phyloP scores from a whole-genome alignment of 2,113 vertebrate species.

The Pelvicachromis taeniatus region DNA sequence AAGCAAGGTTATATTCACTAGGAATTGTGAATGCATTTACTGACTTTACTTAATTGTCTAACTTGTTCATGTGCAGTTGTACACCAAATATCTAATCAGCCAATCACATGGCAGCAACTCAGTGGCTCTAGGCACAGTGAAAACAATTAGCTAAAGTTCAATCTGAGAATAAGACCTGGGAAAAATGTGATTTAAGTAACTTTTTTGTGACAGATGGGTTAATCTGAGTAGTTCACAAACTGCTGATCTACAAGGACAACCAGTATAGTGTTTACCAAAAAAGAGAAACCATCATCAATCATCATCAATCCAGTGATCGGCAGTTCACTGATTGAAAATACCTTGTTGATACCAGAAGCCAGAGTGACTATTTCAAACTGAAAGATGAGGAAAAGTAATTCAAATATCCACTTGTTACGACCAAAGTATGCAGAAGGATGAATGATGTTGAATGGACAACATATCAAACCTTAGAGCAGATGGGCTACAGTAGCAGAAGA shows the following conservation, averaged over 20 bases:
- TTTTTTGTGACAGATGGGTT: background rate
- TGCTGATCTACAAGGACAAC: background rate
- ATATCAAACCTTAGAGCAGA: background rate
- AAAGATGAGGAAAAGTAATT: background rate
- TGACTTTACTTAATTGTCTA: background rate
- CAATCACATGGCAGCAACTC: background rate
- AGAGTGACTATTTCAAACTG: background rate
- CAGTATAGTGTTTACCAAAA: background rate
- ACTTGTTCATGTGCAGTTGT: background rate
- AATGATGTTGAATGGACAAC: background rate
- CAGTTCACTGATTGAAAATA: background rate
- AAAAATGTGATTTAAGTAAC: fast-evolving
- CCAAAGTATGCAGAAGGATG: background rate
- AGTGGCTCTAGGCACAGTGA: background rate
- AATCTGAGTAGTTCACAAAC: fast-evolving
- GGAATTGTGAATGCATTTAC: background rate
- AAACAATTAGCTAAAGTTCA: background rate
- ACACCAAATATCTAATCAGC: background rate
- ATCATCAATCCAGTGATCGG: background rate
- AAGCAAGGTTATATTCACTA: fast-evolving
- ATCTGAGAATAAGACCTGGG: background rate
- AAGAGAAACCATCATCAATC: background rate
- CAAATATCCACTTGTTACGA: fast-evolving
- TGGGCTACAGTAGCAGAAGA: background rate
- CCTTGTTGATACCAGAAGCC: background rate